Conservation (phyloP, 2,797 vertebrate species). For the Macropodus opercularis region DNA sequence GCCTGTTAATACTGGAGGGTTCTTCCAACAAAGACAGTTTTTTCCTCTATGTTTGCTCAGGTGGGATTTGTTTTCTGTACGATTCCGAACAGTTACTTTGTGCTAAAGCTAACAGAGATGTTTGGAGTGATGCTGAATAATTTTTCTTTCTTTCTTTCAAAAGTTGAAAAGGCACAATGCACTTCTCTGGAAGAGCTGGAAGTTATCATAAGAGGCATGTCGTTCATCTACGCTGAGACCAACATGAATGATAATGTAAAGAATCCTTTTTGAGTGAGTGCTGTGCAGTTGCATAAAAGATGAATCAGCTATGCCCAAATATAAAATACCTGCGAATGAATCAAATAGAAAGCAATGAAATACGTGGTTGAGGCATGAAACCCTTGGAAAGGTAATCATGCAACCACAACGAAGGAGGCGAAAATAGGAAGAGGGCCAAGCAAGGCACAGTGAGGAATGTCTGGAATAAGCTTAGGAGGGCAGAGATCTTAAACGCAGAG, state of each 20-base stretch:
- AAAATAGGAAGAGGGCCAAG: constrained; percentile 27
- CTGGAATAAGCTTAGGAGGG: constrained; percentile 23
- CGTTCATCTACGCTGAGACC: neutral
- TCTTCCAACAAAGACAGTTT: no score
- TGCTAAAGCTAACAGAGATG: no score
- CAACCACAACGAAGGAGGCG: constrained; percentile 23
- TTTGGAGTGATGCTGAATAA: no score
- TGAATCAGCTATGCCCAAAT: neutral
- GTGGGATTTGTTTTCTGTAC: no score
- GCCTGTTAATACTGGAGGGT: no score
- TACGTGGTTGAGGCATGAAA: neutral
- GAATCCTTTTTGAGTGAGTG: neutral
- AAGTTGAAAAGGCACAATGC: neutral
- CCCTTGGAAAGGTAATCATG: constrained; percentile 43
- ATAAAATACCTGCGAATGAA: neutral
- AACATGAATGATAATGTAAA: no score
- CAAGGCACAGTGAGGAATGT: constrained; percentile 35
- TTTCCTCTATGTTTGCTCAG: no score
- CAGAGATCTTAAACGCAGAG: constrained; percentile 2
- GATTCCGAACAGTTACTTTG: no score
- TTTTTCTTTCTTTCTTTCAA: no score
- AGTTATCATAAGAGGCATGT: no score
- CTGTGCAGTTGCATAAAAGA: neutral
- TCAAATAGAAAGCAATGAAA: neutral
- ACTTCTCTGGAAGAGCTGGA: neutral